phyloP scores from a whole-genome alignment of 2,888 invertebrate species.

The Meta bourneti region DNA sequence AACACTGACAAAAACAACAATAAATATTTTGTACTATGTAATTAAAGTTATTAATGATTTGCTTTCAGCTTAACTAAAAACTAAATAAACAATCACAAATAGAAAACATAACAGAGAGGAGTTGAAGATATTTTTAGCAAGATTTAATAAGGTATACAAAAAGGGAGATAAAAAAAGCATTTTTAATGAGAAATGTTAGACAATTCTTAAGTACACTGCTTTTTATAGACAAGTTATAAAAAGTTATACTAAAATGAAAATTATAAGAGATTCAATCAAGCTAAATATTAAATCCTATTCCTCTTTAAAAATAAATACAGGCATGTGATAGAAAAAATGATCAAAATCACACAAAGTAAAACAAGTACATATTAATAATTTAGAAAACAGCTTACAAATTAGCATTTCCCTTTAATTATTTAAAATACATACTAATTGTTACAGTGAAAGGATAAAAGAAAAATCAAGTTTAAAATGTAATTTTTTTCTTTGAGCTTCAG shows the following conservation, averaged over 20 bases:
- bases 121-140: neutral
- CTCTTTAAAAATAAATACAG: neutral
- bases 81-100: neutral
- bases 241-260: neutral
- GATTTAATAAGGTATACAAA: neutral
- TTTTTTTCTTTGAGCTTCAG: too few relatives aligned
- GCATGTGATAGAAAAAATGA: neutral
- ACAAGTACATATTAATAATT: slow-evolving; percentile 3
- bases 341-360: neutral
- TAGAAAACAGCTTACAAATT: neutral
- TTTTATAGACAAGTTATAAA: neutral
- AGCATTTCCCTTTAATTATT: neutral
- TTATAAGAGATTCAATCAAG: neutral
- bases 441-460: too few relatives aligned
- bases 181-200: neutral
- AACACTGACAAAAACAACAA: neutral
- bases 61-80: neutral
- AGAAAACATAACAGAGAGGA: neutral
- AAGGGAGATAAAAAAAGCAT: neutral
- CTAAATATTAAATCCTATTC: neutral
- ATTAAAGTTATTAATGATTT: neutral
- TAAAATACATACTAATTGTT: neutral
- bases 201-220: neutral
- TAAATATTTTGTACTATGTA: neutral
- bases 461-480: too few relatives aligned